phyloP scores from a whole-genome alignment of 2,797 vertebrate genomes.

The Apogon talboti region DNA sequence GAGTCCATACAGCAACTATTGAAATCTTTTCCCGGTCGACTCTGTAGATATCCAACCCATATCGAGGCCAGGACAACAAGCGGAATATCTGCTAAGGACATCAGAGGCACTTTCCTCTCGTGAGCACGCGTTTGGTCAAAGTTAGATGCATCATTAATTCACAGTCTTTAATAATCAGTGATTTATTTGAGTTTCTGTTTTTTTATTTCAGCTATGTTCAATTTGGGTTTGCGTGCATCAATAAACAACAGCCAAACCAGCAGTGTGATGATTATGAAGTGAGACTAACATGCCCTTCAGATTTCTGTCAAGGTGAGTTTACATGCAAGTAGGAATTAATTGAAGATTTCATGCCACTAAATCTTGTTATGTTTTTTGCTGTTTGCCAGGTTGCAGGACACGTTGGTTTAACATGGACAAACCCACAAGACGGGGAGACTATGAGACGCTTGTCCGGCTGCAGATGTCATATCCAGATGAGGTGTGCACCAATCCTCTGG shows the following conservation, averaged over 20 bases:
- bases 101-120: conserved; percentile 47
- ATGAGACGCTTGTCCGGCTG: conserved; percentile 53
- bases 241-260: conserved; percentile 41
- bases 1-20: conserved; percentile 60
- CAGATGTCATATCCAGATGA: conserved; percentile 24
- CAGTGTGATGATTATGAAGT: conserved; percentile 63
- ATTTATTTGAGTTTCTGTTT: background rate
- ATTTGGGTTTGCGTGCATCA: conserved; percentile 68
- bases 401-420: conserved; percentile 66
- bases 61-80: conserved; percentile 50
- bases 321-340: background rate
- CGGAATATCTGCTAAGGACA: conserved; percentile 50
- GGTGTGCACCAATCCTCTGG: conserved; percentile 59
- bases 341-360: background rate
- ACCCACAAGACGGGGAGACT: conserved; percentile 52
- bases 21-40: conserved; percentile 42
- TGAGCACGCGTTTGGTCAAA: conserved; percentile 4
- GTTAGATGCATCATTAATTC: background rate
- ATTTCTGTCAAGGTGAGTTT: conserved; percentile 63
- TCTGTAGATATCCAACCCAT: conserved; percentile 54
- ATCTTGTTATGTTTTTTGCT: too few relatives aligned
- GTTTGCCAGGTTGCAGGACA: conserved; percentile 62
- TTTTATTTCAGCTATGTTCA: too few relatives aligned
- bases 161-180: background rate
- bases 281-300: conserved; percentile 57